Evolutionary conservation across 1,140 invertebrate species (phyloP).

Genomic region (Aphelenchoides avenae): DNA sequence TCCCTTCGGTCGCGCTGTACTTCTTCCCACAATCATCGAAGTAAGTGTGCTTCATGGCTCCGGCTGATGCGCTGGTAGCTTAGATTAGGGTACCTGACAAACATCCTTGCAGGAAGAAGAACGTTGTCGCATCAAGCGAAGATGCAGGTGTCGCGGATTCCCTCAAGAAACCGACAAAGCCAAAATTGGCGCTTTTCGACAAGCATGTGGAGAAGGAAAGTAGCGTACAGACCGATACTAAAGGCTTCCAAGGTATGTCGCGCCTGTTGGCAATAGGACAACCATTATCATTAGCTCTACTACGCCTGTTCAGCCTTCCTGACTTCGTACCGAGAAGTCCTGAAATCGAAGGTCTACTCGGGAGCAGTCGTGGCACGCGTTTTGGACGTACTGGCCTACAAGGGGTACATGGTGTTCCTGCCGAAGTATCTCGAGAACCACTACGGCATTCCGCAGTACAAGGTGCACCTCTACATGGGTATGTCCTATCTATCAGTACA

Average conservation of each 20-base stretch:
- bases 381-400: slow-evolving; percentile 54
- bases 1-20: slow-evolving; percentile 21
- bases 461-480: slow-evolving; percentile 57
- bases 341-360: slow-evolving; percentile 50
- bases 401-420: slow-evolving; percentile 57
- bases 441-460: slow-evolving; percentile 58
- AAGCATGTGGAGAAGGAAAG: slow-evolving; percentile 34
- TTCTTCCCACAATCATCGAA: slow-evolving; percentile 35
- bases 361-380: slow-evolving; percentile 50
- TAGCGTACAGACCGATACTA: slow-evolving; percentile 18
- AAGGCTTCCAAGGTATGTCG: slow-evolving; percentile 3
- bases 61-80: background rate
- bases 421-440: slow-evolving; percentile 59
- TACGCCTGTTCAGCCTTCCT: slow-evolving; percentile 28
- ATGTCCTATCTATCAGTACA: slow-evolving; percentile 9
- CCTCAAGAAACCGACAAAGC: slow-evolving; percentile 24
- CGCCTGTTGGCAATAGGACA: background rate
- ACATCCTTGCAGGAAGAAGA: background rate
- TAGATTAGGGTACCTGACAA: background rate
- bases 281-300: background rate
- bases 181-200: slow-evolving; percentile 45
- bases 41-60: background rate
- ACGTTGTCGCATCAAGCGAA: background rate
- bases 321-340: slow-evolving; percentile 31
- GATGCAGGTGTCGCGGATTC: slow-evolving; percentile 6